Conservation (phyloP, 2,797 vertebrate genomes). For the Rallus crepitans region DNA sequence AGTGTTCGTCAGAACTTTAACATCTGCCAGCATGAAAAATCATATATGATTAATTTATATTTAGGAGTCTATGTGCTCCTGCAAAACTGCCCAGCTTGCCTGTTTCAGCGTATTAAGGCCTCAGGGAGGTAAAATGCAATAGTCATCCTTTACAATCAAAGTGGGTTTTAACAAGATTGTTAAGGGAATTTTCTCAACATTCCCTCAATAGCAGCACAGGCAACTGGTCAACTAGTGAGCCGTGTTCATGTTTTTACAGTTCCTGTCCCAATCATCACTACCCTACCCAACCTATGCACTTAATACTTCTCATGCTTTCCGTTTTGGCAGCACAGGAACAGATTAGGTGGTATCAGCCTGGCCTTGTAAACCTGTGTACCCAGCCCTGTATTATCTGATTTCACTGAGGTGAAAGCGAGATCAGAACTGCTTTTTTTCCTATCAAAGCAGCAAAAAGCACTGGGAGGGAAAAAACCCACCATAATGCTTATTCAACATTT, state of each 20-base stretch:
- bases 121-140: constrained; percentile 7
- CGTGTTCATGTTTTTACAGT: neutral
- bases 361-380: neutral
- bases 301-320: neutral
- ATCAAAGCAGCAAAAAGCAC: neutral
- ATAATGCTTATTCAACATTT: neutral
- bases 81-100: constrained; percentile 10
- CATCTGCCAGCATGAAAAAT: constrained; percentile 19
- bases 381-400: neutral
- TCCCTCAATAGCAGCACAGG: neutral
- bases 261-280: neutral
- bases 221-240: constrained; percentile 28
- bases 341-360: neutral
- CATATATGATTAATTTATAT: constrained; percentile 39
- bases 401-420: neutral
- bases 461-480: neutral
- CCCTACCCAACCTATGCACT: neutral
- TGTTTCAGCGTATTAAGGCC: constrained; percentile 4
- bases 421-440: neutral
- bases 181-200: constrained; percentile 46
- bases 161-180: constrained; percentile 18
- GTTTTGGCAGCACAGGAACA: neutral
- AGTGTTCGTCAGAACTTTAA: neutral
- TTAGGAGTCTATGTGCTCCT: neutral
- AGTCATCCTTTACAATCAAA: constrained; percentile 55